A percentile compares a stretch with the other conserved stretches of the same genome.
Conservation (phyloP, 2,797 vertebrate genomes). For the Morus bassanus region DNA sequence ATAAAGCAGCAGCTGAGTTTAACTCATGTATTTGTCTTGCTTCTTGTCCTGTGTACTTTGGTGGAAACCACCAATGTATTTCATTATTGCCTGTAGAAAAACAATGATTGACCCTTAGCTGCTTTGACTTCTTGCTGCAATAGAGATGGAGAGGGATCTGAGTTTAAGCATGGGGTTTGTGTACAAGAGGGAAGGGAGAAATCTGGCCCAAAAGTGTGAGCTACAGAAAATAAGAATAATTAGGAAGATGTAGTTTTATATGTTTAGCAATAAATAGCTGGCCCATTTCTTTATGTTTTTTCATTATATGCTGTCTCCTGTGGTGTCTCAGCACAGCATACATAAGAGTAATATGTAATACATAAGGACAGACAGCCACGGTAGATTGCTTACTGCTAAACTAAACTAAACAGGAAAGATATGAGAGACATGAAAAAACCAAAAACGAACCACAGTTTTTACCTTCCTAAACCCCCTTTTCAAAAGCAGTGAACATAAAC, state of each 20-base stretch:
- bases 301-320: neutral
- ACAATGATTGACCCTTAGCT: neutral
- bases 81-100: neutral
- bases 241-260: neutral
- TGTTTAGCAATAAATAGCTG: neutral
- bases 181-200: neutral
- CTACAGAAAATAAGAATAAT: neutral
- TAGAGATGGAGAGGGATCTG: neutral
- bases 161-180: neutral
- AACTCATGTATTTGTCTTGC: neutral
- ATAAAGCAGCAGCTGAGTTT: neutral
- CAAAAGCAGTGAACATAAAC: neutral
- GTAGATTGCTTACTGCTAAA: neutral
- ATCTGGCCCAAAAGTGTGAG: neutral
- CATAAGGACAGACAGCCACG: rapidly evolving
- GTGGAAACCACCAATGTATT: neutral
- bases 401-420: neutral
- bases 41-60: neutral
- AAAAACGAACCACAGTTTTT: neutral
- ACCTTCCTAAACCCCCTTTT: neutral
- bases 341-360: too few relatives aligned
- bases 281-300: rapidly evolving
- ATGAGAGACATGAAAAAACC: rapidly evolving
- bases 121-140: neutral
- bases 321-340: neutral